Conservation (phyloP, 2,113 vertebrate genomes). For the Corythaixoides concolor region DNA sequence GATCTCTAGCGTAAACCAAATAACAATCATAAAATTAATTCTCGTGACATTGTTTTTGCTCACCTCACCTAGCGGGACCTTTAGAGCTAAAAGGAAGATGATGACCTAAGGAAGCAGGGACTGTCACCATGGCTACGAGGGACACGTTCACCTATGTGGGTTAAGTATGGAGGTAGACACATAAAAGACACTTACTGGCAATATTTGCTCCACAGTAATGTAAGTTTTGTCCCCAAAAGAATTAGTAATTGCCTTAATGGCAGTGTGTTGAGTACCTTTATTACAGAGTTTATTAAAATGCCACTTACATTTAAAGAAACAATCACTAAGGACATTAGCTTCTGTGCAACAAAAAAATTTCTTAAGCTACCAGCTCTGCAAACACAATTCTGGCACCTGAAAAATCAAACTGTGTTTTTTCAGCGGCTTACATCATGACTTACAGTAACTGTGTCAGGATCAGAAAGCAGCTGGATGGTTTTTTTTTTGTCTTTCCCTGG, state of each 20-base stretch:
- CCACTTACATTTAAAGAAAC: background rate
- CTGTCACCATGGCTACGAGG: background rate
- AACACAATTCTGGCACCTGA: background rate
- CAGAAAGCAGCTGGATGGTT: background rate
- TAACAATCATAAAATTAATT: background rate
- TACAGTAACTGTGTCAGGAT: background rate
- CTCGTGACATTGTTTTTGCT: background rate
- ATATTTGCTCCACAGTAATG: background rate
- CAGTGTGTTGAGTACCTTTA: background rate
- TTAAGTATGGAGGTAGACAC: background rate
- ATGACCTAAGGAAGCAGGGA: background rate
- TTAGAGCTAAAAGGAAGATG: background rate
- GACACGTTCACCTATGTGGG: background rate
- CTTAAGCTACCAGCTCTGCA: background rate
- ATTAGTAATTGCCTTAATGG: background rate
- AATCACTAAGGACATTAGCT: background rate
- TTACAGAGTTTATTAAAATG: background rate
- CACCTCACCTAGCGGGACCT: background rate
- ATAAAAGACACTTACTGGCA: background rate
- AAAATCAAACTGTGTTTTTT: background rate
- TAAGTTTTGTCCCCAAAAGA: background rate
- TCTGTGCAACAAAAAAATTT: background rate
- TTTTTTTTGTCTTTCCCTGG: background rate
- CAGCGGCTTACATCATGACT: background rate
- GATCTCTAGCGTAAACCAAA: background rate